Conservation (phyloP, 2,797 vertebrate species). For the Picus viridis region DNA sequence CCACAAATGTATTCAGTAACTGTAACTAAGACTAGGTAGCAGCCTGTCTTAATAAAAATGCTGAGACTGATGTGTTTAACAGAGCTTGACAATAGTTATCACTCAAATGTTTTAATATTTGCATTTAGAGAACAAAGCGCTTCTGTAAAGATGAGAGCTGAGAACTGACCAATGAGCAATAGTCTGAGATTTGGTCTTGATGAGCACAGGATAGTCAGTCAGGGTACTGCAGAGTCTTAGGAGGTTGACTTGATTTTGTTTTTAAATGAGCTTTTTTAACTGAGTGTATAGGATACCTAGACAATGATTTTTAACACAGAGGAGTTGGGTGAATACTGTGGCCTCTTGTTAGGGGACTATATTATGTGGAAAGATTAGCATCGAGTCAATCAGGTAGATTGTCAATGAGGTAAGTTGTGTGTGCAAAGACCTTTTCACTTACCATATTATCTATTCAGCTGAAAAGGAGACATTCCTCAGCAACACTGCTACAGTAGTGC, state of each 20-base stretch:
- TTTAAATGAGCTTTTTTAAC: not conserved
- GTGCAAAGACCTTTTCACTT: not conserved
- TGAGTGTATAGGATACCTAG: not conserved
- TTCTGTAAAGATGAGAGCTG: not conserved
- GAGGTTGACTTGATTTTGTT: not conserved
- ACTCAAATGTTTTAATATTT: not conserved
- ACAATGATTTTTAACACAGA: not conserved
- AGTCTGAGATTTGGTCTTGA: not conserved
- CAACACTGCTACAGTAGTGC: not conserved
- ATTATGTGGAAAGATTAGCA: not conserved
- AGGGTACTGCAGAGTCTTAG: not conserved
- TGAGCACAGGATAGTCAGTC: not conserved
- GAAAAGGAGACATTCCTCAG: not conserved
- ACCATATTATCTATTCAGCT: not conserved
- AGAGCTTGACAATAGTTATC: not conserved
- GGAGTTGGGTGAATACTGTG: not conserved
- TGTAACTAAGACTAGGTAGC: not conserved
- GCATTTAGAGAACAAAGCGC: not conserved
- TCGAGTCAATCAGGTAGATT: not conserved
- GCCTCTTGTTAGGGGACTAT: not conserved
- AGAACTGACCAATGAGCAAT: not conserved
- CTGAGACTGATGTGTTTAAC: not conserved
- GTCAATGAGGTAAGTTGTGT: not conserved
- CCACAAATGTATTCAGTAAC: not conserved
- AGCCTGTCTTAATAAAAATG: constrained; percentile 3